Conservation (phyloP, 2,113 vertebrate genomes). For the Tylochromis polylepis region DNA sequence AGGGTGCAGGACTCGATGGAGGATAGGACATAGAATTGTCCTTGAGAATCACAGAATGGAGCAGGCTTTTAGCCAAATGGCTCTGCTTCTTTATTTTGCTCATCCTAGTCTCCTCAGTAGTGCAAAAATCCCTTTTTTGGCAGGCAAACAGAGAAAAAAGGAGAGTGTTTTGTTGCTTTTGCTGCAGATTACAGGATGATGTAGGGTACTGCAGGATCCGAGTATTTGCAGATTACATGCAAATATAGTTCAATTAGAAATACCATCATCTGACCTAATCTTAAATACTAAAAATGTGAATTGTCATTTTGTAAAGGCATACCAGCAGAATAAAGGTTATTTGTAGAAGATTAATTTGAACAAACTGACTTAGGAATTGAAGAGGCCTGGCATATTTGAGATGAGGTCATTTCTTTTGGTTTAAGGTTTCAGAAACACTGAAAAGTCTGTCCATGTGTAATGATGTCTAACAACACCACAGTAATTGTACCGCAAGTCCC, state of each 20-base stretch:
- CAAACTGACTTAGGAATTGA: not conserved
- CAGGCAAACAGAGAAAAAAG: slow-evolving; percentile 14
- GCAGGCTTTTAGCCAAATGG: slow-evolving; percentile 32
- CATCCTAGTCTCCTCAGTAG: slow-evolving; percentile 1
- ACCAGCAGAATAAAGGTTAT: not conserved
- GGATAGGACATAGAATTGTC: slow-evolving; percentile 37
- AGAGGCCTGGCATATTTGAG: not conserved
- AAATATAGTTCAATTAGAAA: not conserved
- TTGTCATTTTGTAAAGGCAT: not conserved
- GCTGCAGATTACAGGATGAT: slow-evolving; percentile 6
- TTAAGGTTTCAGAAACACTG: not conserved
- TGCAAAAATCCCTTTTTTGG: slow-evolving; percentile 46
- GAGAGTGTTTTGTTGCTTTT: slow-evolving; percentile 23
- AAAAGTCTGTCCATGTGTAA: not conserved
- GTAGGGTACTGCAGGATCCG: not conserved
- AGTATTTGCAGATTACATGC: not conserved
- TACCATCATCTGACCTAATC: not conserved
- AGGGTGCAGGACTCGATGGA: not conserved
- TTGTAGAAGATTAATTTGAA: not conserved
- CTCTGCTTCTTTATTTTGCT: slow-evolving; percentile 16
- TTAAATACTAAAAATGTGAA: not conserved
- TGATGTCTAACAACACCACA: not conserved
- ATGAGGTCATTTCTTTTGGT: not conserved
- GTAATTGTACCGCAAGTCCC: accelerated
- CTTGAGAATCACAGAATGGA: slow-evolving; percentile 53